phyloP scores from a whole-genome alignment of 2,113 vertebrate species.

The Progne subis region DNA sequence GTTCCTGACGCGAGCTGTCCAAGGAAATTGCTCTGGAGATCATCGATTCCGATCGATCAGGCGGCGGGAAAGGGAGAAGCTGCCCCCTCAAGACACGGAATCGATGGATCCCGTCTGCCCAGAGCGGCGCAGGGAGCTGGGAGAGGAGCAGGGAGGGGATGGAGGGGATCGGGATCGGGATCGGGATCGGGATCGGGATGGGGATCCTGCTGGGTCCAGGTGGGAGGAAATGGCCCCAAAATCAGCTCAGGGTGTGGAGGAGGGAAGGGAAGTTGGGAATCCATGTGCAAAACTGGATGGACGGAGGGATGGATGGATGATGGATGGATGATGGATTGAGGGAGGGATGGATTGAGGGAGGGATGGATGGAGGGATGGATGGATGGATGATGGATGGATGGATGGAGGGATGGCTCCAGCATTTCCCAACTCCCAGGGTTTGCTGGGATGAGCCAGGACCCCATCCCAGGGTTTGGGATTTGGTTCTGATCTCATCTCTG shows the following conservation, averaged over 20 bases:
- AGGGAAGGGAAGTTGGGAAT: neutral
- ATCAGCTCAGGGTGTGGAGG: accelerated
- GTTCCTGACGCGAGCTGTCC: neutral
- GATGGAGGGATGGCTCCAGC: neutral
- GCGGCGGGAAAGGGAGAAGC: neutral
- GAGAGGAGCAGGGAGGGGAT: neutral
- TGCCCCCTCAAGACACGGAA: neutral
- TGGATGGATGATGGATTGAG: too few relatives aligned
- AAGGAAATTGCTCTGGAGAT: neutral
- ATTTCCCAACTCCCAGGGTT: accelerated
- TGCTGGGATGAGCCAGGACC: neutral
- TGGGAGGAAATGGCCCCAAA: neutral
- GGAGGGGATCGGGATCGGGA: neutral
- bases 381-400: neutral
- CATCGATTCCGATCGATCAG: neutral
- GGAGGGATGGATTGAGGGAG: neutral
- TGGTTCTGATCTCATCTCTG: neutral
- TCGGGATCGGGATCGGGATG: accelerated
- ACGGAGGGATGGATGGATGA: neutral
- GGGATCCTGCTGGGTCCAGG: neutral
- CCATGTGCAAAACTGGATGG: accelerated
- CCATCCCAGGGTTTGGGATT: neutral
- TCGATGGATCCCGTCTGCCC: neutral
- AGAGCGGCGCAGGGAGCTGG: neutral
- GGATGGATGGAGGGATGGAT: neutral